Evolutionary conservation across 2,888 invertebrate species (phyloP).

Genomic region (Slavum lentiscoides): DNA sequence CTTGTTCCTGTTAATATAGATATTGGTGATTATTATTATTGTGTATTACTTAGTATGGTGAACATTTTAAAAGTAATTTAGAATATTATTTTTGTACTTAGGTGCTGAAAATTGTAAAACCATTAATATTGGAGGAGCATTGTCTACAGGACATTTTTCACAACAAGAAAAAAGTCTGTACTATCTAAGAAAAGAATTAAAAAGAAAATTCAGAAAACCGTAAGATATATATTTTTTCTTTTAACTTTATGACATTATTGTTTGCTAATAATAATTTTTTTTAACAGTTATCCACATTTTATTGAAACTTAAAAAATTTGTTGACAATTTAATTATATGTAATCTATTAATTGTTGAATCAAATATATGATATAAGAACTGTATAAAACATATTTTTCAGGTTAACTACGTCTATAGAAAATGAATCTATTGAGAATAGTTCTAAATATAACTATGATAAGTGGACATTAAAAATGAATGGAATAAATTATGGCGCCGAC

Average conservation of each 20-base stretch:
- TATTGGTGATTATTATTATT: constrained; percentile 24
- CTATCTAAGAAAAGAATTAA: constrained; percentile 41
- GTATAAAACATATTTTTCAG: constrained; percentile 11
- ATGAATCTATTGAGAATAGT: background rate
- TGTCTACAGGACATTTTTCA: constrained; percentile 37
- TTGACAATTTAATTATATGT: too few species aligned
- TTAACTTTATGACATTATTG: background rate
- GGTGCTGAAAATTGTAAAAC: constrained; percentile 10
- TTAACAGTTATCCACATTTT: too few species aligned
- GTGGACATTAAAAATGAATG: constrained; percentile 14
- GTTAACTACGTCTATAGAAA: background rate
- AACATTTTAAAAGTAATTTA: background rate
- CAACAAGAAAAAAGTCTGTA: constrained; percentile 36
- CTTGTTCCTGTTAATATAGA: constrained; percentile 32
- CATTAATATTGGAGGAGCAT: constrained; percentile 30
- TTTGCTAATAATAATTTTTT: too few species aligned
- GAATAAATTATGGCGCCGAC: background rate
- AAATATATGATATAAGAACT: too few species aligned
- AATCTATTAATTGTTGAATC: too few species aligned
- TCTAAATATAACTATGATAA: constrained; percentile 36
- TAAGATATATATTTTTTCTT: background rate
- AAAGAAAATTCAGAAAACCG: constrained; percentile 32
- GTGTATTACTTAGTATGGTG: background rate
- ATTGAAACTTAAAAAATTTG: too few species aligned
- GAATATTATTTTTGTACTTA: background rate